Conservation (phyloP, 2,888 invertebrate species). For the Gastracanthus pulcherrimus region DNA sequence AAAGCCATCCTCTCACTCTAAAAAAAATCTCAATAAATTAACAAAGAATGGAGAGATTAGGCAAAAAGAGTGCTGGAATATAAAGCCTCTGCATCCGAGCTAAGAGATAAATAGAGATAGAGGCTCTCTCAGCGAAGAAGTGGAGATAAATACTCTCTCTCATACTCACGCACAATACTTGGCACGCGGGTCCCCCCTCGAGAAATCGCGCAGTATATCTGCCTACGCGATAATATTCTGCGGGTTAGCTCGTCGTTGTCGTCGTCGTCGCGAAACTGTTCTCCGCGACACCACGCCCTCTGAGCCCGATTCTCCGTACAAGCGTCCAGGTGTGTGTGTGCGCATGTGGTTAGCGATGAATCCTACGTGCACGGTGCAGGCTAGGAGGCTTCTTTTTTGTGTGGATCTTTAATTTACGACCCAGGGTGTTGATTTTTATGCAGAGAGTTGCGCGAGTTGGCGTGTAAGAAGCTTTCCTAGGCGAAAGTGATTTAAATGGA, state of each 20-base stretch:
- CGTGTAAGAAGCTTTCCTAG: too few relatives aligned
- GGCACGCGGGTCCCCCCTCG: background rate
- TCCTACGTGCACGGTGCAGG: too few relatives aligned
- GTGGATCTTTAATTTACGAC: too few relatives aligned
- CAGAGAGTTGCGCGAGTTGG: too few relatives aligned
- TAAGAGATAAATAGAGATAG: constrained; percentile 52
- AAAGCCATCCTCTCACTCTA: background rate
- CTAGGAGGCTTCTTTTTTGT: too few relatives aligned
- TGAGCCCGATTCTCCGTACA: background rate
- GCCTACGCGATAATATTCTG: constrained; percentile 35
- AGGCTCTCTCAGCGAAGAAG: background rate
- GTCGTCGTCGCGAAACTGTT: constrained; percentile 26
- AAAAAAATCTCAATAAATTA: constrained; percentile 31
- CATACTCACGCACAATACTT: constrained; percentile 26
- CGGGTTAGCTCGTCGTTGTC: constrained; percentile 10
- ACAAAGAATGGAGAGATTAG: constrained; percentile 31
- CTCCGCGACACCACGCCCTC: constrained; percentile 44
- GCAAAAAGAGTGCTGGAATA: background rate
- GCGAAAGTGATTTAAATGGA: too few relatives aligned
- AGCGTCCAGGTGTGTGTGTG: background rate
- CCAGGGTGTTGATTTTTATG: too few relatives aligned
- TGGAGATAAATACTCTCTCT: constrained; percentile 50
- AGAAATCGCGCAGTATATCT: constrained; percentile 2
- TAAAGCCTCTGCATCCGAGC: constrained; percentile 12
- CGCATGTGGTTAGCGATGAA: too few relatives aligned